These are phyloP conservation scores for Chamaetylas fuelleborni DNA, from an alignment of 2,113 vertebrate species.

Conservation along the genomic window DNA sequence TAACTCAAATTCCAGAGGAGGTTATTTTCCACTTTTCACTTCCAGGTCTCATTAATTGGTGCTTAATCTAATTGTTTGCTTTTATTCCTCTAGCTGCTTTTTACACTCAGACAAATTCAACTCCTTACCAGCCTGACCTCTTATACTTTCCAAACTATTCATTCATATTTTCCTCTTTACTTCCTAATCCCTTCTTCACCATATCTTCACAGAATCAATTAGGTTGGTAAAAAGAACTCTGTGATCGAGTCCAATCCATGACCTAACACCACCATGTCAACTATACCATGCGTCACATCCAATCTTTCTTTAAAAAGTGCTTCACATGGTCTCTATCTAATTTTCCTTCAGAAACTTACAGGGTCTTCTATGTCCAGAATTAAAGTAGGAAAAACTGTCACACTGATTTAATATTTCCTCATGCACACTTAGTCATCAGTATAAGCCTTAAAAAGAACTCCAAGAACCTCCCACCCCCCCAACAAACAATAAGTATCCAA, in stretches of 20 bases:
- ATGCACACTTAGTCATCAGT: neutral
- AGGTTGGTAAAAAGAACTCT: neutral
- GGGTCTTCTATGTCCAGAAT: neutral
- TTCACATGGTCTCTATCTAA: neutral
- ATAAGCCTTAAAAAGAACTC: neutral
- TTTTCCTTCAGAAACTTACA: neutral
- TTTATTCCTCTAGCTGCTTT: neutral
- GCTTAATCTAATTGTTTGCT: neutral
- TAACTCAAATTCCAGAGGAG: neutral
- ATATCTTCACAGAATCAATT: neutral
- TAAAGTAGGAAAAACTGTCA: neutral
- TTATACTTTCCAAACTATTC: neutral
- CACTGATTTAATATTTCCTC: neutral
- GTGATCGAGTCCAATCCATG: fast-evolving
- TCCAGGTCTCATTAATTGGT: neutral
- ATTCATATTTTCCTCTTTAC: neutral
- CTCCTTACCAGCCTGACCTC: neutral
- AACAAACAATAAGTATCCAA: neutral
- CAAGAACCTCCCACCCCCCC: neutral
- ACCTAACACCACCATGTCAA: neutral
- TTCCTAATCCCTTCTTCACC: neutral
- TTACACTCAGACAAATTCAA: neutral
- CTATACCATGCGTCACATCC: fast-evolving
- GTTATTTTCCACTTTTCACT: neutral
- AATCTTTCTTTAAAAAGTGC: neutral